Conservation (phyloP, 2,888 invertebrate species). For the Phoronis australis region DNA sequence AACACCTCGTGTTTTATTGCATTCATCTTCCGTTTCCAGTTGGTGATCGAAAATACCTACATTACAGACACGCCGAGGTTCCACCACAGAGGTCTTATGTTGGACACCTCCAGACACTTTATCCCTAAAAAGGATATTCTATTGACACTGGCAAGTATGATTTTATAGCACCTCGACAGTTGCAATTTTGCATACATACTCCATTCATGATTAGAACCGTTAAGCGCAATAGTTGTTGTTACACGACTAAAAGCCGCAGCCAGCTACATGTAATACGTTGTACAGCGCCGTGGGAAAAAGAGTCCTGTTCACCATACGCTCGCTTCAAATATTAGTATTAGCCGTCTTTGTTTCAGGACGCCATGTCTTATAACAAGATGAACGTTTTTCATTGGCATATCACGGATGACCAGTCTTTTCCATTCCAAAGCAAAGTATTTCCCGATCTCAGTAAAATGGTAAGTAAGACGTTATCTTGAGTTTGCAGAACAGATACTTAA, state of each 20-base stretch:
- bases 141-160: constrained; percentile 37
- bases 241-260: too few species aligned
- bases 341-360: constrained; percentile 58
- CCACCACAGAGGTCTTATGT: constrained; percentile 42
- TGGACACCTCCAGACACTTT: constrained; percentile 49
- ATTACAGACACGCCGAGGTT: constrained; percentile 46
- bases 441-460: constrained; percentile 50
- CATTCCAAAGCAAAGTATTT: constrained; percentile 60
- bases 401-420: constrained; percentile 88
- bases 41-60: constrained; percentile 34
- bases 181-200: too few species aligned
- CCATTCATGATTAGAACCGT: too few species aligned
- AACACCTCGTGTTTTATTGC: too few species aligned
- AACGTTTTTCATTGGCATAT: constrained; percentile 87
- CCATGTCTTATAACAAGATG: constrained; percentile 82
- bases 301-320: too few species aligned
- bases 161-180: not conserved
- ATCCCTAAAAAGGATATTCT: constrained; percentile 33
- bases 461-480: too few species aligned
- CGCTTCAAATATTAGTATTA: too few species aligned
- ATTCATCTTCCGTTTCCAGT: too few species aligned
- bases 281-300: too few species aligned
- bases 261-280: too few species aligned
- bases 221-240: too few species aligned
- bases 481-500: too few species aligned